Evolutionary conservation across 2,113 vertebrate species (phyloP).

Genomic region (Pterophyllum scalare): DNA sequence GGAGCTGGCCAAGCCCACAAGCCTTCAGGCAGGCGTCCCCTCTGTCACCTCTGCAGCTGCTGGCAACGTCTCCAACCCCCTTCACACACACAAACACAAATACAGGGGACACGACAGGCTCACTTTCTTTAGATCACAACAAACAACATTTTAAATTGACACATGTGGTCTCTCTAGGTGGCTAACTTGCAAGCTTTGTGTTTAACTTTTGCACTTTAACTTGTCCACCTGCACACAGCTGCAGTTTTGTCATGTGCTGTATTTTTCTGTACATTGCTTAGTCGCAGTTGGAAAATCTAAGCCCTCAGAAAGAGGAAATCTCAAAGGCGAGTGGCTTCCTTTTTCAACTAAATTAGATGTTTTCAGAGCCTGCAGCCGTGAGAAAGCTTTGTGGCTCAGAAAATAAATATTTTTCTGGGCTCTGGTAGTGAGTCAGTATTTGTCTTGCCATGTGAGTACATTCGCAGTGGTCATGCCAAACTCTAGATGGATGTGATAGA

Average conservation of each 20-base stretch:
- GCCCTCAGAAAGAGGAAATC: constrained; percentile 40
- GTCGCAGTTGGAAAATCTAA: constrained; percentile 32
- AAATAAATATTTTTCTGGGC: constrained; percentile 60
- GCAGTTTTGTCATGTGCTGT: constrained; percentile 5
- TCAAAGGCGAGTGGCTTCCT: constrained; percentile 50
- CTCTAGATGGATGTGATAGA: constrained; percentile 29
- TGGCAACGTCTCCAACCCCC: constrained; percentile 74
- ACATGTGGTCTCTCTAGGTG: constrained; percentile 38
- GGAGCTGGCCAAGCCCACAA: constrained; percentile 68
- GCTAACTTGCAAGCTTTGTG: constrained; percentile 7
- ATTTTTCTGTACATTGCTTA: constrained; percentile 9
- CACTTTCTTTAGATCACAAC: constrained; percentile 60
- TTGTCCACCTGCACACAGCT: not conserved
- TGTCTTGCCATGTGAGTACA: constrained; percentile 44
- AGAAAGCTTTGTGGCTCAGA: constrained; percentile 63
- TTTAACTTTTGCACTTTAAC: constrained; percentile 33
- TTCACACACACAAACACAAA: constrained; percentile 46
- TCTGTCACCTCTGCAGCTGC: constrained; percentile 84
- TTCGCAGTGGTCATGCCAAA: constrained; percentile 30
- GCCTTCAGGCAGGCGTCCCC: constrained; percentile 76
- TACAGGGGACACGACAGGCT: constrained; percentile 48
- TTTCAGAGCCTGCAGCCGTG: constrained; percentile 56
- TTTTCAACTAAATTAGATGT: constrained; percentile 63
- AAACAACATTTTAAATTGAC: constrained; percentile 56
- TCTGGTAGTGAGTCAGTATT: constrained; percentile 52